Evolutionary conservation across 2,113 vertebrate species (phyloP), one percentile per base, ranked within the genome.

Genomic region (Neodontobutis hainanensis): DNA sequence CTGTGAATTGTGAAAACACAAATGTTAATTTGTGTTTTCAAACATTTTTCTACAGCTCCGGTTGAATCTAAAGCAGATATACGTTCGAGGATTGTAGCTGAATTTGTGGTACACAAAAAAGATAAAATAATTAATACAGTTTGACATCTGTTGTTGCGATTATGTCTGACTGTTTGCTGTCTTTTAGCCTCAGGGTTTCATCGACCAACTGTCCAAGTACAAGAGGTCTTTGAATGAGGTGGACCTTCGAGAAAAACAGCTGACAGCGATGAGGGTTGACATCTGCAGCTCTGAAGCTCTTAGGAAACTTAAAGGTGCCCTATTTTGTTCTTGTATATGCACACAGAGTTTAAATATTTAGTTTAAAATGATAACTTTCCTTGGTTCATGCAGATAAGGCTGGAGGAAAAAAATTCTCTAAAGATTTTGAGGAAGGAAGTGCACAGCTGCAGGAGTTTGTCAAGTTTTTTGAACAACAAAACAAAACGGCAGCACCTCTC

Each of bases 371-470:
- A 11, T 27, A 36, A n/a, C 3, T 15, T 70, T 4, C 5, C 14
- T 42, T 34, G 10, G 2, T 66, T 62, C 35, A 70, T 84, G 4
- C 76, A 99, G 97, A 99, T 89, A 98, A 98, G 89, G 96, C 97
- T 0, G 97, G 97, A 32, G 97, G 97, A 5, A 99, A 98, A 81
- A 96, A 95, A 32, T 98, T 98, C 84, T 98, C 95, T 68, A 96
- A 94, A 85, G 97, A 99, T 82, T 99, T 99, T 77, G 97, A 99
- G 59, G 97, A 99, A 48, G 96, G 96, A 0, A 98, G 95, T 11
- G 86, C 94, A 0, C 98, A 98, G 73, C 90, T 98, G 5, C 95
- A 96, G 68, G 97, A 98, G 19, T 99, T 98, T 66, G 95, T 98
- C 2, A 94, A 92, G 48, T 94, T 95, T 67, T 83, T 97, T 44